These are phyloP conservation scores for Neomorphus geoffroyi DNA, from an alignment of 2,797 vertebrate genomes.

Conservation along the genomic window DNA sequence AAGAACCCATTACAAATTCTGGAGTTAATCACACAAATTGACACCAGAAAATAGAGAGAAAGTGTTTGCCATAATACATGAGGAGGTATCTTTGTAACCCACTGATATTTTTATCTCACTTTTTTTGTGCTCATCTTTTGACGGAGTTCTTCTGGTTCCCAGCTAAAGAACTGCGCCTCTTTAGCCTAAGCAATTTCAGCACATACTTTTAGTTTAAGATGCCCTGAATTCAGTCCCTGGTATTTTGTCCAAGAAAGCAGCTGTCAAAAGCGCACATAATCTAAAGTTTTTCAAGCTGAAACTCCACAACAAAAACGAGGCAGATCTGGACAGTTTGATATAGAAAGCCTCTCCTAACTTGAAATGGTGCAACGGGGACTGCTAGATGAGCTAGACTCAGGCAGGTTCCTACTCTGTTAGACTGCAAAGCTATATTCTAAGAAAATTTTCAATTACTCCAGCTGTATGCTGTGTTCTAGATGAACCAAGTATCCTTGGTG, in stretches of 20 bases:
- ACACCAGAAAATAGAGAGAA: conserved; percentile 6
- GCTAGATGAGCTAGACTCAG: background rate
- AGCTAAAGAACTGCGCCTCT: background rate
- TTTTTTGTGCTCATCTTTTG: background rate
- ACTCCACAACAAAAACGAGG: background rate
- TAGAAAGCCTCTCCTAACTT: background rate
- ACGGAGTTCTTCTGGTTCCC: background rate
- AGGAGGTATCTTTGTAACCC: conserved; percentile 12
- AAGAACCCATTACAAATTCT: background rate
- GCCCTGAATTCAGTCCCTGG: background rate
- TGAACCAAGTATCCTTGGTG: background rate
- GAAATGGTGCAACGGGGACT: background rate
- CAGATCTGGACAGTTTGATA: background rate
- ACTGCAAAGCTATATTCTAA: background rate
- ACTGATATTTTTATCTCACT: background rate
- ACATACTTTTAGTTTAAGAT: background rate
- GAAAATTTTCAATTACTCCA: background rate
- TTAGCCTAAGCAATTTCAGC: background rate
- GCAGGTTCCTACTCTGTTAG: background rate
- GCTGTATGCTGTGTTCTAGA: background rate
- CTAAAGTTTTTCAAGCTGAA: background rate
- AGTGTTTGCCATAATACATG: background rate
- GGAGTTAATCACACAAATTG: background rate
- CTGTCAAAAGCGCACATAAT: background rate
- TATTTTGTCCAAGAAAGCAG: background rate